Evolutionary conservation across 1,140 invertebrate genomes (phyloP).

Genomic region (Carposina sasakii): DNA sequence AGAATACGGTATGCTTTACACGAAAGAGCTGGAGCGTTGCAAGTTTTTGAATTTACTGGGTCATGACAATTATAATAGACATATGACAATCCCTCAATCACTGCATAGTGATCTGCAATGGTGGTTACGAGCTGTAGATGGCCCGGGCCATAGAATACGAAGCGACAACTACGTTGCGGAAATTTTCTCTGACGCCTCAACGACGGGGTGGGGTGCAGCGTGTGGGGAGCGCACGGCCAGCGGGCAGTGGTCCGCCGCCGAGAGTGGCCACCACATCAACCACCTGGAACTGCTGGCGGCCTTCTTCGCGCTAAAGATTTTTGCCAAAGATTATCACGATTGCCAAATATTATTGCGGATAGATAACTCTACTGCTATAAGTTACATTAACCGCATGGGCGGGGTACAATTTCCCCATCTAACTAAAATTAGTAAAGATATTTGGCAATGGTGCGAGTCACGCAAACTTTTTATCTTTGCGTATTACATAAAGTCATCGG

Average conservation of each 20-base stretch:
- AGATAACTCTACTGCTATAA: slow-evolving; percentile 1
- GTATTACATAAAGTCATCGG: not conserved
- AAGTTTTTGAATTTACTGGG: slow-evolving; percentile 8
- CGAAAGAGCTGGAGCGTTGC: not conserved
- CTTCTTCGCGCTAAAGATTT: slow-evolving; percentile 10
- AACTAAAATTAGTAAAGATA: not conserved
- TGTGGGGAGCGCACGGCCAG: slow-evolving; percentile 18
- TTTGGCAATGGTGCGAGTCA: slow-evolving; percentile 6
- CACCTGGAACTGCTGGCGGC: slow-evolving; percentile 11
- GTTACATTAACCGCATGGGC: slow-evolving; percentile 1
- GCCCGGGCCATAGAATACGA: not conserved
- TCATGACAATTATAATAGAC: slow-evolving; percentile 2
- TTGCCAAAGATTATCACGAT: slow-evolving; percentile 7
- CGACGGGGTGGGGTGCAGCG: slow-evolving; percentile 32
- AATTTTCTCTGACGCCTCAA: slow-evolving; percentile 44
- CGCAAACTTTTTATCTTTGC: not conserved
- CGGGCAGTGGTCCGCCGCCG: slow-evolving; percentile 25
- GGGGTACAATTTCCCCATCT: slow-evolving; percentile 4
- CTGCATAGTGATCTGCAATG: not conserved
- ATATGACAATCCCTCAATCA: not conserved
- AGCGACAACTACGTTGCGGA: slow-evolving; percentile 21
- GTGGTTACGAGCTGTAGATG: not conserved
- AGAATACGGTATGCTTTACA: slow-evolving; percentile 4
- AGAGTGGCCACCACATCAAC: slow-evolving; percentile 16
- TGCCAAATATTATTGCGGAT: slow-evolving; percentile 26